Conservation (phyloP, 2,888 invertebrate species). For the Gastracanthus pulcherrimus region DNA sequence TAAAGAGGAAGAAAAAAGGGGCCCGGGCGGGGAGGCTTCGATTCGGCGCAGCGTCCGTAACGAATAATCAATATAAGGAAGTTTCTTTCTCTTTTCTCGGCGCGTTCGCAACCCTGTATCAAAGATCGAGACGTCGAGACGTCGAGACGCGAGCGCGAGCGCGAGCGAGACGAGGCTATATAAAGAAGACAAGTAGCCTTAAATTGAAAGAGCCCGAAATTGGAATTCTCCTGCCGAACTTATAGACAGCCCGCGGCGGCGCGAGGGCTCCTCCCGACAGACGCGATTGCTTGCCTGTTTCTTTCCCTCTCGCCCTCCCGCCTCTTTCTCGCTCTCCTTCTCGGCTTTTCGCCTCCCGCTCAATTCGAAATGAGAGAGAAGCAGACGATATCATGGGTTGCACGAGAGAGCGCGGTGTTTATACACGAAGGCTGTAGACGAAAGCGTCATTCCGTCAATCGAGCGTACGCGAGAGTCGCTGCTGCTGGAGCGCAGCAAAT, state of each 20-base stretch:
- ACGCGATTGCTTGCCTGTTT: constrained; percentile 23
- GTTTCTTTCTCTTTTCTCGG: background rate
- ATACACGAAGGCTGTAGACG: background rate
- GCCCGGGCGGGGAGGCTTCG: background rate
- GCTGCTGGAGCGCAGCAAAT: background rate
- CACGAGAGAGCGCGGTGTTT: background rate
- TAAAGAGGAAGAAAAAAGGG: background rate
- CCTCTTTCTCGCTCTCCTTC: background rate
- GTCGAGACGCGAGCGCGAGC: background rate
- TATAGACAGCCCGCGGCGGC: constrained; percentile 53
- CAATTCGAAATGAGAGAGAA: no score
- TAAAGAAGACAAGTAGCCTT: constrained; percentile 71
- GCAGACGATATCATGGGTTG: no score
- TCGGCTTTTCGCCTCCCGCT: background rate
- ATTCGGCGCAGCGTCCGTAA: constrained; percentile 38
- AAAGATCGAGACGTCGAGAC: constrained; percentile 8
- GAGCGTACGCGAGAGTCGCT: background rate
- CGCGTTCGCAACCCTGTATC: background rate
- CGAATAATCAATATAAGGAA: constrained; percentile 60
- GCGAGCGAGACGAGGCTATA: background rate
- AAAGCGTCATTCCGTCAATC: background rate
- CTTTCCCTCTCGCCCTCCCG: background rate
- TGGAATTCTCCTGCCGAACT: constrained; percentile 73
- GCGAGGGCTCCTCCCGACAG: background rate
- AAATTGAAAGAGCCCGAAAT: constrained; percentile 74